These are phyloP conservation scores for Eupleurogrammus muticus DNA, from an alignment of 2,797 vertebrate species.

Conservation along the genomic window DNA sequence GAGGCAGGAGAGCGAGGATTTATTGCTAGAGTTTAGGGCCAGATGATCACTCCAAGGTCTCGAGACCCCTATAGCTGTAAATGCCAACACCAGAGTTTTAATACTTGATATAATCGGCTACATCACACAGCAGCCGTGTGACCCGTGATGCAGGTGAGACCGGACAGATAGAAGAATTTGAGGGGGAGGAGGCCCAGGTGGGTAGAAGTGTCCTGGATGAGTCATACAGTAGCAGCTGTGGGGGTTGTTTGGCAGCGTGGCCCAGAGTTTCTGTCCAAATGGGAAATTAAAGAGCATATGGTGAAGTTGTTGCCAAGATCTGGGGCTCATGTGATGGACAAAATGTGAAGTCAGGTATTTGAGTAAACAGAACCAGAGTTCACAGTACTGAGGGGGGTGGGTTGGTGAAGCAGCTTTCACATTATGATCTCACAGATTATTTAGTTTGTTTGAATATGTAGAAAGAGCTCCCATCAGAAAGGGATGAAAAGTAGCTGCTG, in stretches of 20 bases:
- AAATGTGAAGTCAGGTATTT: not conserved
- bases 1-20: not conserved
- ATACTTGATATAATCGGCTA: not conserved
- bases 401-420: not conserved
- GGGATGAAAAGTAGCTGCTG: too few species aligned
- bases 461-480: too few species aligned
- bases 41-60: not conserved
- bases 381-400: not conserved
- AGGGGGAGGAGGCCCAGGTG: constrained; percentile 5
- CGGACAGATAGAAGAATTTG: not conserved
- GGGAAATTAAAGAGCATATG: constrained; percentile 9
- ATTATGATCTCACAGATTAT: not conserved
- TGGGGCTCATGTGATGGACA: not conserved
- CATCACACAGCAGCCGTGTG: not conserved
- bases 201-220: constrained; percentile 6
- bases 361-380: not conserved
- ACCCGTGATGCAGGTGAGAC: not conserved
- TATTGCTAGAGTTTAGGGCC: not conserved
- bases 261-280: constrained; percentile 14
- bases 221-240: constrained; percentile 7
- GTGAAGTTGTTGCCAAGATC: not conserved
- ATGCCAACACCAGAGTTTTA: not conserved
- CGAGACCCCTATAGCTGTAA: not conserved
- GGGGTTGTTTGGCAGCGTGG: constrained; percentile 1
- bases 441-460: not conserved